phyloP scores from a whole-genome alignment of 2,797 vertebrate genomes.

The Gymnopithys bicolor region DNA sequence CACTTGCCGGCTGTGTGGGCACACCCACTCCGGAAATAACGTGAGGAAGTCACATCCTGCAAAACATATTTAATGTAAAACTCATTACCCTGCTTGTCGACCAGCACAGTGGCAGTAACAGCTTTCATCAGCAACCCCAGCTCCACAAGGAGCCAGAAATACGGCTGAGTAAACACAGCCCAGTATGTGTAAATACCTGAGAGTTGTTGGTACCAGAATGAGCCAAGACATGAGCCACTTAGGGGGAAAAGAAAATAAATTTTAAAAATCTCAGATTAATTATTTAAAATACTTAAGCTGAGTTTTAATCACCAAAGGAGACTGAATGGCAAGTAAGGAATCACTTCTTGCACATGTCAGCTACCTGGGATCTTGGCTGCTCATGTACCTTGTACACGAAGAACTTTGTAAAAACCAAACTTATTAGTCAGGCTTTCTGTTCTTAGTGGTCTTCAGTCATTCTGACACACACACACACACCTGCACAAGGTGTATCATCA shows the following conservation, averaged over 20 bases:
- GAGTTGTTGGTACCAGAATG: not conserved
- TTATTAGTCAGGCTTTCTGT: not conserved
- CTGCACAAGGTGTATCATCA: not conserved
- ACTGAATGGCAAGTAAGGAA: not conserved
- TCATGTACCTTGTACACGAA: not conserved
- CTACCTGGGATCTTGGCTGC: not conserved
- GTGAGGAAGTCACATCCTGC: conserved; percentile 18
- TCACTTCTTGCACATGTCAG: not conserved
- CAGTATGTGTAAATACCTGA: not conserved
- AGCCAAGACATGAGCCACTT: not conserved
- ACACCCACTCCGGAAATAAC: not conserved
- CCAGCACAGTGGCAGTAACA: not conserved
- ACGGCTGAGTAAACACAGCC: fast-evolving
- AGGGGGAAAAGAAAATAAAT: not conserved
- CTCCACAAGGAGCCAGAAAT: not conserved
- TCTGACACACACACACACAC: not conserved
- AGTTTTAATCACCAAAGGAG: not conserved
- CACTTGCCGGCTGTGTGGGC: not conserved
- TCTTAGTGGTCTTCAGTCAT: not conserved
- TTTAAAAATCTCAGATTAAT: not conserved
- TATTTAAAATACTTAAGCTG: not conserved
- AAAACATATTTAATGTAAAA: not conserved
- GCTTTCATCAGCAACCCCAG: not conserved
- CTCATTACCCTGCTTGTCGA: not conserved
- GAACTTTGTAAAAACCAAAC: not conserved